These are phyloP conservation scores for Triplophysa rosa DNA, from an alignment of 2,113 vertebrate genomes.

Conservation along the genomic window DNA sequence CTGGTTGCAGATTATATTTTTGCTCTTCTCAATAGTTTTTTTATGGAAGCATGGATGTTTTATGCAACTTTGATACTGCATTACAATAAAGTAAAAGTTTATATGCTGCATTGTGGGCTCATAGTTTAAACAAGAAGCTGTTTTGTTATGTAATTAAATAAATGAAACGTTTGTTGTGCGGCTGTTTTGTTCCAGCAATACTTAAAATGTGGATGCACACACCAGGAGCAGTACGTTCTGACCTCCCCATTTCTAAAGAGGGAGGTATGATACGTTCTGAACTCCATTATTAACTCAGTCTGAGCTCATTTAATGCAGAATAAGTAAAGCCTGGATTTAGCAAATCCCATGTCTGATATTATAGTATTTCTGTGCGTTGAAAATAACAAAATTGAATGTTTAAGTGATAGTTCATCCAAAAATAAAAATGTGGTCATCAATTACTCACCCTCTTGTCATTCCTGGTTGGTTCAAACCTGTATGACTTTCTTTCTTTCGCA, in stretches of 20 bases:
- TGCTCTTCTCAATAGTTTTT: background rate
- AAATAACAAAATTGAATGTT: no score
- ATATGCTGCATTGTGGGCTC: background rate
- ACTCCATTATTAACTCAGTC: background rate
- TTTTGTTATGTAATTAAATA: background rate
- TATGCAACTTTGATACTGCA: background rate
- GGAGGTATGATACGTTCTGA: background rate
- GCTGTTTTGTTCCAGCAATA: background rate
- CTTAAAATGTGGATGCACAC: background rate
- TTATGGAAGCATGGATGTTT: background rate
- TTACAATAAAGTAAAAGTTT: background rate
- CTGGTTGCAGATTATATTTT: slow-evolving; percentile 38
- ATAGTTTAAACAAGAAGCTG: background rate
- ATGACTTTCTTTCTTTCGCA: no score
- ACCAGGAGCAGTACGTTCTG: background rate
- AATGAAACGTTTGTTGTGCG: background rate
- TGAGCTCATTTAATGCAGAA: background rate
- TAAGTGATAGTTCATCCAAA: no score
- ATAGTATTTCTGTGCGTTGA: no score
- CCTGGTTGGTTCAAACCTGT: no score
- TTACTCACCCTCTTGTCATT: no score
- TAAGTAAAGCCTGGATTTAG: no score
- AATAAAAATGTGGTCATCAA: no score
- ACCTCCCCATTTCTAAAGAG: background rate
- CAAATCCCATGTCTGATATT: no score